Conservation (phyloP, 2,113 vertebrate genomes). For the Pimephales promelas region DNA sequence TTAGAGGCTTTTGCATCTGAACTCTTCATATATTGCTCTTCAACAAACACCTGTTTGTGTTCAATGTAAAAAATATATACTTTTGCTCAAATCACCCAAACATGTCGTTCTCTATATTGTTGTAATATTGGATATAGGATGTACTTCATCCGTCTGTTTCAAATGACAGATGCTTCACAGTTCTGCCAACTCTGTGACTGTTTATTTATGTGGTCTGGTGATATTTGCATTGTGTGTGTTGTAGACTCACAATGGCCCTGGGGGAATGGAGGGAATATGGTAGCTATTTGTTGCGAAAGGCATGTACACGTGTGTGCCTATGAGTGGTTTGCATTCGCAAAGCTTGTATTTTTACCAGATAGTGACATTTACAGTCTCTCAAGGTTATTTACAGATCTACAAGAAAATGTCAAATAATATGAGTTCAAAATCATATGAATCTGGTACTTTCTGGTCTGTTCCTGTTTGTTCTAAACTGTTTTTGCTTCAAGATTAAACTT, state of each 20-base stretch:
- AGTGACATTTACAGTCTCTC: constrained; percentile 19
- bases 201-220: constrained; percentile 31
- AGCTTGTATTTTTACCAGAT: not conserved
- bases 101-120: not conserved
- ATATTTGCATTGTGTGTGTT: constrained; percentile 14
- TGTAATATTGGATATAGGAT: not conserved
- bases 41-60: not conserved
- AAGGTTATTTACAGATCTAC: constrained; percentile 2
- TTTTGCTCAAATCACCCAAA: not conserved
- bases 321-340: not conserved
- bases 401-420: constrained; percentile 29
- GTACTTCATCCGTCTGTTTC: not conserved
- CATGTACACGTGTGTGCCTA: constrained; percentile 31
- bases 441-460: not conserved
- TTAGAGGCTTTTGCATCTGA: too few relatives aligned
- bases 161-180: constrained; percentile 9
- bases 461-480: not conserved
- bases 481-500: not conserved
- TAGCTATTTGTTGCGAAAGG: not conserved
- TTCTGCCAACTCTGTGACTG: constrained; percentile 21
- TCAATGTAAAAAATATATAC: not conserved
- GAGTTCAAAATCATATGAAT: not conserved
- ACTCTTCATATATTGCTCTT: constrained; percentile 1
- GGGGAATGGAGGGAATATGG: not conserved
- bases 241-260: not conserved